Base-by-base conservation (phyloP, 1,140 invertebrate genomes). In the Aphidius gifuensis region DNA sequence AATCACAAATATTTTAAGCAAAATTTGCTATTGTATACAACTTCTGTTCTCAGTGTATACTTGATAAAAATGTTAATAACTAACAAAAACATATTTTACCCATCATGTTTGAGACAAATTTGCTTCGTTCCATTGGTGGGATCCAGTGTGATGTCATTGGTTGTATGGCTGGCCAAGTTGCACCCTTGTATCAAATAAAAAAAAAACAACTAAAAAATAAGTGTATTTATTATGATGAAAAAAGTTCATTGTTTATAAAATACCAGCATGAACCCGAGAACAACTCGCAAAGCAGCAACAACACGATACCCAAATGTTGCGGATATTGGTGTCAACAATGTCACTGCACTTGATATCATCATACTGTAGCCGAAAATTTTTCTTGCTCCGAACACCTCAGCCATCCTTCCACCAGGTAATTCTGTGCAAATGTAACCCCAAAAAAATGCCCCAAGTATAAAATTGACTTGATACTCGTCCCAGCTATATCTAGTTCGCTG, bases 61-160 rank as follows among this genome's bases (percentile, higher is more conserved):
- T 16, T 16, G 16, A 16, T 16, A 16, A 16, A 16, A 16, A 16
- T 16, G 16, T 16, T 16, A 16, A 16, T 16, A 16, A 16, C 16
- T 16, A 1, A 16, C 16, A 16, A 16, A 16, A 16, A 16, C 16
- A 16, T 16, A 16, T 16, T 16, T 16, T 16, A 16, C 16, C 90
- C 91, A 92, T 92, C 90, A 92, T 92, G 69, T 92, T 91, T 1
- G 91, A 88, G 73, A 92, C 89, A 72, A 92, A 91, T 78, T 92
- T 92, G 58, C 91, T 94, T 64, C 93, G 86, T 73, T 97, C 94
- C 79, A 88, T 87, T 1, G 92, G 92, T 9, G 93, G 93, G 62
- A 94, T 91, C 94, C 94, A 97, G 68, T 90, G 88, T 0, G 92
- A 90, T 38, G 92, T 90, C 84, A 96, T 88, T 3, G 92, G 91